phyloP scores from a whole-genome alignment of 2,113 vertebrate genomes.

The Pachyramphus minor region DNA sequence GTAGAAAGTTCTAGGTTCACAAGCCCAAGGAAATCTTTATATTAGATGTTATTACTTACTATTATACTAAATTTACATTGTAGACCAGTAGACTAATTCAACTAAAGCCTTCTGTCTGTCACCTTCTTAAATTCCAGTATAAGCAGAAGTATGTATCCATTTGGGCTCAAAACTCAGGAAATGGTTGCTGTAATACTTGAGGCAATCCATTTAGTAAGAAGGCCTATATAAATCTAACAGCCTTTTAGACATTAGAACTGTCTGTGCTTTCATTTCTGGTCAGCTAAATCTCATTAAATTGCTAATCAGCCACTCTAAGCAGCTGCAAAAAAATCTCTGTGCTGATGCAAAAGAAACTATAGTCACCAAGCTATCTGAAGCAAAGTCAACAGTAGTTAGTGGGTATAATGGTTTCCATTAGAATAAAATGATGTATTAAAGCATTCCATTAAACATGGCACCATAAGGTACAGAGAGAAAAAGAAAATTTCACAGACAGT shows the following conservation, averaged over 20 bases:
- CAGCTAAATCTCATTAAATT: not conserved
- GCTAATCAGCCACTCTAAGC: not conserved
- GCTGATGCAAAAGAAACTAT: not conserved
- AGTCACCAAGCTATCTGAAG: not conserved
- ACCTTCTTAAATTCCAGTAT: not conserved
- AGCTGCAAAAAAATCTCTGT: not conserved
- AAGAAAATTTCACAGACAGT: not conserved
- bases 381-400: not conserved
- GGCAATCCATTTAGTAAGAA: not conserved
- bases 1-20: not conserved
- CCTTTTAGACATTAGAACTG: not conserved
- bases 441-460: not conserved
- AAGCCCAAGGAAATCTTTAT: not conserved
- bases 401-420: not conserved
- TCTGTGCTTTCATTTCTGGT: constrained; percentile 1
- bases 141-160: not conserved
- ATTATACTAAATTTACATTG: not conserved
- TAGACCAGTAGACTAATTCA: not conserved
- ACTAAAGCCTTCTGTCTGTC: not conserved
- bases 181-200: not conserved
- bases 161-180: not conserved
- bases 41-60: not conserved
- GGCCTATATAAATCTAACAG: not conserved
- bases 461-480: not conserved
- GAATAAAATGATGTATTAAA: not conserved